Evolutionary conservation across 2,888 invertebrate species (phyloP).

Genomic region (Drosophila cyrtoloma): DNA sequence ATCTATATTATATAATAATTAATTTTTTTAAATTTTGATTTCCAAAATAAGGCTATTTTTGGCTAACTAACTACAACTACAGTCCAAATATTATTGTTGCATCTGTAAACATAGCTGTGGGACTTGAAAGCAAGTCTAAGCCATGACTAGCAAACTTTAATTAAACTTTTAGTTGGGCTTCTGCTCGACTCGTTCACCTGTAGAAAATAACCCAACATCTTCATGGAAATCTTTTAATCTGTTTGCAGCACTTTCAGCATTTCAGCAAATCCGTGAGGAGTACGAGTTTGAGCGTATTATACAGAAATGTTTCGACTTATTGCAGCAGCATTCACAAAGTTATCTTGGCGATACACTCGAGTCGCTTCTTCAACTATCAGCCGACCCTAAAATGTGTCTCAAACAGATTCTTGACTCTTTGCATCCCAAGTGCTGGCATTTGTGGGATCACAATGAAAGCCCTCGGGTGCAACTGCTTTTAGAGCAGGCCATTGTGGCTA

Average conservation of each 20-base stretch:
- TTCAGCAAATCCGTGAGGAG: constrained; percentile 16
- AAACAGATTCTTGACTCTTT: constrained; percentile 70
- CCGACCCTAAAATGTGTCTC: constrained; percentile 69
- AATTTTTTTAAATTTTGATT: background rate
- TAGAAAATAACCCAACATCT: constrained; percentile 35
- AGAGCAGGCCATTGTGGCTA: constrained; percentile 33
- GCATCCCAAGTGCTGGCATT: constrained; percentile 61
- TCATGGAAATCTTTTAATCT: constrained; percentile 52
- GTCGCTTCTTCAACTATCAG: constrained; percentile 44
- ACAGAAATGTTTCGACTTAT: constrained; percentile 58
- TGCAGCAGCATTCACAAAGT: constrained; percentile 46
- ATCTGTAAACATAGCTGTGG: background rate
- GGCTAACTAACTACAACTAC: background rate
- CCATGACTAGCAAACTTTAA: constrained; percentile 37
- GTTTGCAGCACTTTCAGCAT: constrained; percentile 44
- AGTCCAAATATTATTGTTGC: background rate
- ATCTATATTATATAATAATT: background rate
- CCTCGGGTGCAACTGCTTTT: constrained; percentile 65
- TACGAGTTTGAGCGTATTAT: constrained; percentile 16
- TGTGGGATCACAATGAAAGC: constrained; percentile 57
- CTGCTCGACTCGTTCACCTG: constrained; percentile 39
- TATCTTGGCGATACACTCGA: constrained; percentile 67
- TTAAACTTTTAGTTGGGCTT: constrained; percentile 45
- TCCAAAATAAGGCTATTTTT: background rate
- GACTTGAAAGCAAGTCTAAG: constrained; percentile 22